Percentiles rank a stretch among this genome's conserved stretches.
Conservation (phyloP, 2,797 vertebrate genomes). For the Alosa sapidissima region DNA sequence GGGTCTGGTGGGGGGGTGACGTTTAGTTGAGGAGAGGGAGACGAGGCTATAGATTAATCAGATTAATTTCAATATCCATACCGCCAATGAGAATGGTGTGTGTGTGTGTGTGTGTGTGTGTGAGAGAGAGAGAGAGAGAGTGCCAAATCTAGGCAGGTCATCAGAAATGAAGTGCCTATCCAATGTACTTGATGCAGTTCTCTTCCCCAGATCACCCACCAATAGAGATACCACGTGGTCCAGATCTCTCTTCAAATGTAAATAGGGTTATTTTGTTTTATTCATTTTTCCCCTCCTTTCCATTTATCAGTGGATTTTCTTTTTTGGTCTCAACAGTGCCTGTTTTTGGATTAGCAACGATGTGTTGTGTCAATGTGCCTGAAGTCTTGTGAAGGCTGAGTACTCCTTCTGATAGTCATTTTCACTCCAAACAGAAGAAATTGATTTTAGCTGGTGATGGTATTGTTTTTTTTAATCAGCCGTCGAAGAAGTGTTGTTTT, state of each 20-base stretch:
- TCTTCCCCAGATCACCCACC: slow-evolving; percentile 32
- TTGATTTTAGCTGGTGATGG: background rate
- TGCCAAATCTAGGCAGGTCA: slow-evolving; percentile 51
- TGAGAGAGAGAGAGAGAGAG: slow-evolving; percentile 43
- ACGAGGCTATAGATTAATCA: slow-evolving; percentile 29
- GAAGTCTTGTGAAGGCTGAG: background rate
- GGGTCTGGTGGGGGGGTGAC: background rate
- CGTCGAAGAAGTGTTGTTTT: background rate
- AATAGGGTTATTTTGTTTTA: background rate
- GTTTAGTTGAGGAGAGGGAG: background rate
- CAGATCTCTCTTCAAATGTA: background rate
- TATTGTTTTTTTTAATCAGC: background rate
- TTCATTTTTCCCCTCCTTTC: background rate
- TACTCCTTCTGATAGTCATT: background rate
- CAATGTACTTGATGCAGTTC: slow-evolving; percentile 65
- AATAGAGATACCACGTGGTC: slow-evolving; percentile 10
- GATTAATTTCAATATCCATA: slow-evolving; percentile 43
- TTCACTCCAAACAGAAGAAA: background rate
- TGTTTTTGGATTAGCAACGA: background rate
- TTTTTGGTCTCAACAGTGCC: background rate
- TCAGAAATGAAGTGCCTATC: slow-evolving; percentile 66
- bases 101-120: slow-evolving; percentile 51
- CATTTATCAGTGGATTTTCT: background rate
- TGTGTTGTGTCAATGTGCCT: slow-evolving; percentile 15
- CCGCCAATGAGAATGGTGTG: slow-evolving; percentile 49